Percentiles rank a stretch among this genome's conserved stretches.
Conservation (phyloP, 2,888 invertebrate species). For the Eupithecia dodoneata region DNA sequence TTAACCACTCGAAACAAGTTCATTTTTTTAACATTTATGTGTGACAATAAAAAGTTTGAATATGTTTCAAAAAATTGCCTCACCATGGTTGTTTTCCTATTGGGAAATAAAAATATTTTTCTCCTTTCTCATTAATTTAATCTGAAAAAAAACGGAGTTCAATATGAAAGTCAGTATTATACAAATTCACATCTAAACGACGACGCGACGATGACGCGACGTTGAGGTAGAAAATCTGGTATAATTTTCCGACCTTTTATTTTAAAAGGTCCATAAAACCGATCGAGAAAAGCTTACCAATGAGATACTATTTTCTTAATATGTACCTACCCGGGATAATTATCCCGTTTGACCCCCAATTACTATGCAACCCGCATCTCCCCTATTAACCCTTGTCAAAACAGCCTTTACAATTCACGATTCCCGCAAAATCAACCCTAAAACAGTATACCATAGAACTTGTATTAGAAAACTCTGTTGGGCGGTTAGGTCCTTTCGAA, state of each 20-base stretch:
- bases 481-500: constrained; percentile 15
- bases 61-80: too few species aligned
- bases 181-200: neutral
- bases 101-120: too few species aligned
- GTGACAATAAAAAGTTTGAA: too few species aligned
- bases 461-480: neutral
- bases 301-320: constrained; percentile 43
- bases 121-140: neutral
- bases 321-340: constrained; percentile 43
- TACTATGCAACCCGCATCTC: constrained; percentile 48
- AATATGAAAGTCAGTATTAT: neutral
- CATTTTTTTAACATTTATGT: too few species aligned
- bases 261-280: constrained; percentile 2
- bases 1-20: too few species aligned
- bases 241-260: constrained; percentile 1
- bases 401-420: constrained; percentile 15
- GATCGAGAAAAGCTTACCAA: constrained; percentile 22
- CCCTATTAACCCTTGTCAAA: constrained; percentile 32
- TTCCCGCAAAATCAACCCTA: constrained; percentile 23
- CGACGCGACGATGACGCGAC: neutral
- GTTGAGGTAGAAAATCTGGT: neutral
- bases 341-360: constrained; percentile 44
- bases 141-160: neutral
- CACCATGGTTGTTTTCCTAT: too few species aligned
- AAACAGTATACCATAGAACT: neutral